Conservation (phyloP, 2,797 vertebrate genomes). For the Muscicapa striata region DNA sequence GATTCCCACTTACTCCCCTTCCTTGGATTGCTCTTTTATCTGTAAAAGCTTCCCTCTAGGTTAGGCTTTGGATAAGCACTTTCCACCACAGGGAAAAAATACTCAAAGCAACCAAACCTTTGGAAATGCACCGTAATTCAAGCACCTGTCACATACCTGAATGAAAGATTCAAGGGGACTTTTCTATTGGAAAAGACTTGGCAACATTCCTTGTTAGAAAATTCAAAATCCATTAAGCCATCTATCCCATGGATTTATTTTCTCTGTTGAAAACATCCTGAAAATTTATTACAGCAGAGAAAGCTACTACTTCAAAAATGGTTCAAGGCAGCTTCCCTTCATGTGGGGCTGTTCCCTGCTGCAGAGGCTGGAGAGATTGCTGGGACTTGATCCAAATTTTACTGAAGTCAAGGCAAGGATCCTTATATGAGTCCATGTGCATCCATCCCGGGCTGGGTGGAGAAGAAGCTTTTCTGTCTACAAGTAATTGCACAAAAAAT, state of each 20-base stretch:
- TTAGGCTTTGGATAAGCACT: not conserved
- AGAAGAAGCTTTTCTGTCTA: not conserved
- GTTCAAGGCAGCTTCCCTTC: not conserved
- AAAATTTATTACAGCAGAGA: not conserved
- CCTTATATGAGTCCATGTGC: not conserved
- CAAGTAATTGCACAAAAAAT: not conserved
- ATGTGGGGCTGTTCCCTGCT: not conserved
- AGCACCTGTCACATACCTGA: not conserved
- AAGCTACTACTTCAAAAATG: not conserved
- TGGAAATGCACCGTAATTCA: not conserved
- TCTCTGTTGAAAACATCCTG: slow-evolving; percentile 15
- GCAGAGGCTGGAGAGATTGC: not conserved
- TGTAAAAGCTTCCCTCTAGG: not conserved
- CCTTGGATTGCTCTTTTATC: not conserved
- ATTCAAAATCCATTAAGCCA: slow-evolving; percentile 38
- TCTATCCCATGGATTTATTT: slow-evolving; percentile 21
- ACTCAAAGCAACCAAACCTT: not conserved
- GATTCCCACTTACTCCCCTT: not conserved
- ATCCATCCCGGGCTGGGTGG: not conserved
- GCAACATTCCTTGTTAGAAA: slow-evolving; percentile 24
- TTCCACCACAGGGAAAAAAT: not conserved
- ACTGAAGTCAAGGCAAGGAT: not conserved
- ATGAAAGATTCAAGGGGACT: slow-evolving; percentile 9
- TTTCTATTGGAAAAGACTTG: not conserved
- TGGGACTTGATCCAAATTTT: not conserved